phyloP scores from a whole-genome alignment of 1,140 invertebrate genomes.

The Fragariocoptes setiger region DNA sequence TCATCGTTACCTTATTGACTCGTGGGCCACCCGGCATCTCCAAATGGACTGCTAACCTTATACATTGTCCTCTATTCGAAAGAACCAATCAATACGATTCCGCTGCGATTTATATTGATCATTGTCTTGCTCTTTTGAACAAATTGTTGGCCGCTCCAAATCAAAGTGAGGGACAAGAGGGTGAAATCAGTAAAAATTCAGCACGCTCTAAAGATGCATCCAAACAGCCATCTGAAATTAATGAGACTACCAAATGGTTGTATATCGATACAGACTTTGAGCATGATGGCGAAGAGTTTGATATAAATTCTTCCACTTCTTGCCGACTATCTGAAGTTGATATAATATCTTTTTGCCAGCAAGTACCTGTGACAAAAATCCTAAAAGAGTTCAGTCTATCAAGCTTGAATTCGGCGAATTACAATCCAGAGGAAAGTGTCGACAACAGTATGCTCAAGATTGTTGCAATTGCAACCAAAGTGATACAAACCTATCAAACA shows the following conservation, averaged over 20 bases:
- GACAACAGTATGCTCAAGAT: slow-evolving; percentile 8
- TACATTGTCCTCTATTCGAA: slow-evolving; percentile 6
- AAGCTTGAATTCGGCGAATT: not conserved
- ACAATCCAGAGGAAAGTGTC: not conserved
- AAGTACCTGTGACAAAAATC: slow-evolving; percentile 7
- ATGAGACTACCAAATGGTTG: not conserved
- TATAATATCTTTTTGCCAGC: slow-evolving; percentile 7
- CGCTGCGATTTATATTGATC: slow-evolving; percentile 4
- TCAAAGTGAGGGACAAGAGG: slow-evolving; percentile 1
- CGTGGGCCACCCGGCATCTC: slow-evolving; percentile 7
- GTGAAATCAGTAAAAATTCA: not conserved
- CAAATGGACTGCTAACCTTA: not conserved
- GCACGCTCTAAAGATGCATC: not conserved
- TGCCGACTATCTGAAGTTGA: slow-evolving; percentile 8
- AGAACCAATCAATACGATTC: not conserved
- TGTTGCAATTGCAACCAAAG: slow-evolving; percentile 5
- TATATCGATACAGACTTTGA: not conserved
- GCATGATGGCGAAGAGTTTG: slow-evolving; percentile 5
- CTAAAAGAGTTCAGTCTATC: not conserved
- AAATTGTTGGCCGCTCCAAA: slow-evolving; percentile 8
- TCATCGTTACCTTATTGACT: slow-evolving; percentile 7
- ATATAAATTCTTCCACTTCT: not conserved
- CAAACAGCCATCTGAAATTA: not conserved
- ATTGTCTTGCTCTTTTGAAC: slow-evolving; percentile 4
- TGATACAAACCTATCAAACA: slow-evolving; percentile 7